Evolutionary conservation across 2,113 vertebrate species (phyloP), one percentile per base, ranked within the genome.

Genomic region (Cryptomyrus ogoouensis): DNA sequence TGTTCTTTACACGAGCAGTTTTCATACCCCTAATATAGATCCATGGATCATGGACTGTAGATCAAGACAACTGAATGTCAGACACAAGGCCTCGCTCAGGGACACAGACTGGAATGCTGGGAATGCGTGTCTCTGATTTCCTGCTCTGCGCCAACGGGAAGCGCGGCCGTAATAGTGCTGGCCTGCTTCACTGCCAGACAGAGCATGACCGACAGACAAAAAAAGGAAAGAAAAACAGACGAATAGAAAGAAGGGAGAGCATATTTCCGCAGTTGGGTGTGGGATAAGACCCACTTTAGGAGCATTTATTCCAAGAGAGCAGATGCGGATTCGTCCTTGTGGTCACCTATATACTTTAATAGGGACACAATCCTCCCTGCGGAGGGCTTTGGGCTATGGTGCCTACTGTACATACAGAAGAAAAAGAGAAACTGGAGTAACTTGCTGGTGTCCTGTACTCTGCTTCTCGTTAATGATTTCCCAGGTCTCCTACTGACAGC

Each of bases 401-500:
- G 62, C 62, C 62, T 31, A 70, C 62, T 70, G 86, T 77, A 47
- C 56, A 27, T 9, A 27, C 70, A 52, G 70, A 70, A 58, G 42
- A 70, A 56, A 52, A 87, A 53, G 53, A 88, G 35, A 89, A 44
- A 39, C 77, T 83, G 80, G 83, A 87, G 88, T 9, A 87, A 93
- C 95, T 89, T 94, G 95, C 95, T 95, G 52, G 93, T 89, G 90
- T 94, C 93, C 93, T 93, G 77, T n/a, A 90, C 92, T 52, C 35
- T 80, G 74, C 74, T 80, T 90, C 46, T 90, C 49, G 92, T 94
- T 94, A 94, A 94, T 92, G 92, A 92, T 94, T 93, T 92, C 92
- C 66, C 92, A 92, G 53, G 91, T 89, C 92, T 92, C 93, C 89
- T 91, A 91, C 27, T 80, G 84, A 53, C 90, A 31, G 50, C 91